Base-by-base conservation (phyloP, 2,888 invertebrate genomes). In the Tortricodes alternella region DNA sequence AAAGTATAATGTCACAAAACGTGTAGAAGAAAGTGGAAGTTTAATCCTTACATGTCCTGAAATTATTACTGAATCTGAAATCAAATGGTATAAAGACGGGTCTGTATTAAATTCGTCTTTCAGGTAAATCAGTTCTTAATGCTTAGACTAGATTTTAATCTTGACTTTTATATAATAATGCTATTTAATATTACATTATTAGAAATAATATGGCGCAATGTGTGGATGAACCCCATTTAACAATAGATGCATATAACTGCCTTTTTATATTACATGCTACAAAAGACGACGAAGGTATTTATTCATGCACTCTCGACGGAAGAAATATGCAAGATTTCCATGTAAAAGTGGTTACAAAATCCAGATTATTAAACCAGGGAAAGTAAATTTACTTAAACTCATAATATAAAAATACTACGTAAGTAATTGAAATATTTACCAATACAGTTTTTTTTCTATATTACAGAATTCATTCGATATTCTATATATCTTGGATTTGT, bases 271-370 rank as follows among this genome's bases (percentile, higher is more conserved):
- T 89, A 61, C 92, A 92, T 56, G 92, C 94, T 1, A 92, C 92
- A 9, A 84, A 87, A 61, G 80, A 88, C 0, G 95, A 95, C 74
- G 92, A 93, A 59, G 96, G 95, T 8, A 92, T 92, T 68, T 96
- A 95, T 73, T 92, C 92, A 0, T 96, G 96, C 74, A 85, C 87
- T 56, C 93, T 94, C 5, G 92, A 94, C 75, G 92, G 92, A 55
- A 88, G 83, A 32, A 85, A 82, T 62, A 90, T 92, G 81, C 86
- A 92, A 74, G 89, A 88, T 73, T 81, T 89, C 53, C 79, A 79
- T 55, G 71, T 93, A 32, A 84, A 78, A 65, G 87, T 93, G 1
- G 81, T 91, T 2, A 79, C 89, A 0, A 92, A 92, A 71, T 81
- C 87, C 2, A 83, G 76, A 64, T 65, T 93, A 43, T 68, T 92